These are phyloP conservation scores for Epinotia bilunana DNA, from an alignment of 2,888 invertebrate genomes.

Conservation along the genomic window DNA sequence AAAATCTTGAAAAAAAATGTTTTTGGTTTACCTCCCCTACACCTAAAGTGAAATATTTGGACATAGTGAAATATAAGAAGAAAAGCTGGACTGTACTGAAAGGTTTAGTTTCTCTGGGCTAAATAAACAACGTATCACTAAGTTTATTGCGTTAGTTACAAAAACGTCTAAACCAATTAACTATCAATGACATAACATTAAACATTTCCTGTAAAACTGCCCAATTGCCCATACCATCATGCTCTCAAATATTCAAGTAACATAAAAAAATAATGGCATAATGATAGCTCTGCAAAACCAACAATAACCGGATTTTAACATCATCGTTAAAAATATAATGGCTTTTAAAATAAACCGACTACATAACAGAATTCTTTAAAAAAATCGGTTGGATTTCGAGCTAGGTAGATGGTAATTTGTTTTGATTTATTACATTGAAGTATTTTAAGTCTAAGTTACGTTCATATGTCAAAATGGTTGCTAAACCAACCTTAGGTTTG, in stretches of 20 bases:
- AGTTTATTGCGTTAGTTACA: background rate
- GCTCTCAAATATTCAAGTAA: constrained; percentile 32
- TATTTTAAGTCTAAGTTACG: background rate
- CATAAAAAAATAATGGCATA: constrained; percentile 35
- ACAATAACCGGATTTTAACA: constrained; percentile 21
- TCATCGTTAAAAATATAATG: constrained; percentile 13
- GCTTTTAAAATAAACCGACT: background rate
- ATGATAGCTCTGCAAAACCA: constrained; percentile 28
- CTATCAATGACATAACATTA: constrained; percentile 1
- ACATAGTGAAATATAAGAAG: background rate
- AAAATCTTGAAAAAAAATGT: no score
- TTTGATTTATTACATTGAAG: background rate
- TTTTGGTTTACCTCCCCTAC: no score
- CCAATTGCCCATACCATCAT: constrained; percentile 6
- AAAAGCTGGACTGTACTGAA: background rate
- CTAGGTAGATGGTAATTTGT: background rate
- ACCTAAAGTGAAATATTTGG: no score
- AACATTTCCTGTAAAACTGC: background rate
- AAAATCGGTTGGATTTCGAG: background rate
- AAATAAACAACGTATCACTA: background rate
- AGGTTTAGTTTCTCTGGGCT: no score
- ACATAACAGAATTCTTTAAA: background rate
- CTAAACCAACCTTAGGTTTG: background rate
- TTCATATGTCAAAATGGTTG: background rate
- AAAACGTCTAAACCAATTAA: background rate